Evolutionary conservation across 2,888 invertebrate species (phyloP).

Genomic region (Elysia crispata): DNA sequence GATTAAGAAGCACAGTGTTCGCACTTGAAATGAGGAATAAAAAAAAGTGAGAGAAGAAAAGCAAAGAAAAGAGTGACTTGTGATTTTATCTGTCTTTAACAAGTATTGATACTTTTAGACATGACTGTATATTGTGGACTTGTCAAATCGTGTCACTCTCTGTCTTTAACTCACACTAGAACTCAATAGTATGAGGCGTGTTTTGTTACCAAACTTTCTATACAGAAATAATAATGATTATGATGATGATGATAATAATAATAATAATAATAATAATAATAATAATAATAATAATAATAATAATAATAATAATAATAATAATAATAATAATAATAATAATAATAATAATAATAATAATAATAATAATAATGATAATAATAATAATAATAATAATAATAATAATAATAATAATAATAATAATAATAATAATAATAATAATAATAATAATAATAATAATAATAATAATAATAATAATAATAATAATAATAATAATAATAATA

Average conservation of each 20-base stretch:
- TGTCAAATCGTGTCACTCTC: too few relatives aligned
- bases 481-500: too few relatives aligned
- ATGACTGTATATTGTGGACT: too few relatives aligned
- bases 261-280: conserved; percentile 2
- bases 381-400: conserved; percentile 2
- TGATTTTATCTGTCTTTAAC: too few relatives aligned
- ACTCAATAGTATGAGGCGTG: too few relatives aligned
- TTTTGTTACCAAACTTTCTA: too few relatives aligned
- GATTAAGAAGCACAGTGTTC: too few relatives aligned
- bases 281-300: conserved; percentile 1
- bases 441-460: conserved; percentile 5
- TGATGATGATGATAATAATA: conserved; percentile 2
- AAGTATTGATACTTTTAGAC: too few relatives aligned
- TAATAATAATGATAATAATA: conserved; percentile 7
- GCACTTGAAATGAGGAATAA: too few relatives aligned
- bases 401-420: conserved; percentile 5
- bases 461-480: background rate
- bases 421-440: conserved; percentile 5
- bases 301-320: background rate
- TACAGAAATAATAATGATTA: background rate
- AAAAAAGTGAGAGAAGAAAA: too few relatives aligned
- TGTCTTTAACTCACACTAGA: too few relatives aligned
- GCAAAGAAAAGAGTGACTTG: too few relatives aligned
- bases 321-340: conserved; percentile 10
- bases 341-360: background rate